Percentiles rank a stretch among this genome's conserved stretches.
Conservation (phyloP, 1,140 invertebrate species). For the Meloidogyne exigua region DNA sequence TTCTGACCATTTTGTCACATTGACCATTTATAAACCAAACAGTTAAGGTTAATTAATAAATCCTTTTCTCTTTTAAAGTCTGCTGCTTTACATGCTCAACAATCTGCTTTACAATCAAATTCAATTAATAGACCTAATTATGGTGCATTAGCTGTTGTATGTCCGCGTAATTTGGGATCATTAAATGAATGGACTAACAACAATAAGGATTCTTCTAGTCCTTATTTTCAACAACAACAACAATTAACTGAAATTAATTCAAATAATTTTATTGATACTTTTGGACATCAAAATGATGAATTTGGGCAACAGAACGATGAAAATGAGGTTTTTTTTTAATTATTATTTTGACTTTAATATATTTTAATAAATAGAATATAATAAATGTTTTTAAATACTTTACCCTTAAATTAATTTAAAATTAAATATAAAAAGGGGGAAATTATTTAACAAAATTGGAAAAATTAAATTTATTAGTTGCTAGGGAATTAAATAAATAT, state of each 20-base stretch:
- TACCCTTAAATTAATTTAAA: too few relatives aligned
- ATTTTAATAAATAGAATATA: too few relatives aligned
- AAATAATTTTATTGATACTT: neutral
- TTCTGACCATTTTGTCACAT: too few relatives aligned
- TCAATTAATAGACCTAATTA: constrained; percentile 41
- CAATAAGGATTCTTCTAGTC: neutral
- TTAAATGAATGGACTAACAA: too few relatives aligned
- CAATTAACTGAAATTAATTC: constrained; percentile 5
- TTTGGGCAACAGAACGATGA: neutral
- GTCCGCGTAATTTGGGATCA: constrained; percentile 7
- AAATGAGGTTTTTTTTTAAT: neutral
- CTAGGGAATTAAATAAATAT: too few relatives aligned
- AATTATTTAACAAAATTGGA: too few relatives aligned
- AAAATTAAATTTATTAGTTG: too few relatives aligned
- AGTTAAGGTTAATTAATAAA: too few relatives aligned
- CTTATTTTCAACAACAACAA: neutral
- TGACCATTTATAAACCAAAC: too few relatives aligned
- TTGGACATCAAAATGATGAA: neutral
- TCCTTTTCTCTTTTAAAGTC: constrained; percentile 9
- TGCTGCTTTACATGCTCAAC: constrained; percentile 41
- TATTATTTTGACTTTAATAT: too few relatives aligned
- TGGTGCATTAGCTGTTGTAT: constrained; percentile 37
- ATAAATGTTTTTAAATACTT: too few relatives aligned
- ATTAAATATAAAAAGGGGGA: too few relatives aligned
- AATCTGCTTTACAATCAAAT: constrained; percentile 35